Percentiles rank a stretch among this genome's conserved stretches.
phyloP scores from a whole-genome alignment of 2,797 vertebrate species.

The Macropus fuliginosus region DNA sequence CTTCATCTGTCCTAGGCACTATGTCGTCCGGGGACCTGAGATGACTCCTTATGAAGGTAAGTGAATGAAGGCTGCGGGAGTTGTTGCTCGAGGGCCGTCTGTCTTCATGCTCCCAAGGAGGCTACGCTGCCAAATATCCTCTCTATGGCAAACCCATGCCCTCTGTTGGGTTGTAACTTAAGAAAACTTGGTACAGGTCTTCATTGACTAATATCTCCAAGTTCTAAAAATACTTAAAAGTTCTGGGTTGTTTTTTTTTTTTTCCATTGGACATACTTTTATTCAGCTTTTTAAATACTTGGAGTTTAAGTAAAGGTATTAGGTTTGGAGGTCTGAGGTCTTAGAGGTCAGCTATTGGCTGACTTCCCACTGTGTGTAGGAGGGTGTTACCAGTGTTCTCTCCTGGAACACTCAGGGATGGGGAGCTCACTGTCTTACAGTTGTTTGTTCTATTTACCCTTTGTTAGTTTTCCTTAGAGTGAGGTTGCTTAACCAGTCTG shows the following conservation, averaged over 20 bases:
- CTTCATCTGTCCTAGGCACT: constrained; percentile 89
- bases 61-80: neutral
- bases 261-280: neutral
- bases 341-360: neutral
- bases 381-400: neutral
- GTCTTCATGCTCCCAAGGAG: neutral
- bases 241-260: neutral
- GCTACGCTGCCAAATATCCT: neutral
- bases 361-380: neutral
- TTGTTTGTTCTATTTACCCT: neutral
- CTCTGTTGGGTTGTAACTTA: neutral
- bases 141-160: neutral
- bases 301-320: neutral
- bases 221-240: neutral
- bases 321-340: neutral
- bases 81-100: accelerated
- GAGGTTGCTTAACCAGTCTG: neutral
- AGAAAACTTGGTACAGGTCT: neutral
- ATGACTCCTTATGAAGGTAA: constrained; percentile 97
- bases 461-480: neutral
- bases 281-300: neutral
- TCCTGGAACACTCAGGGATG: neutral
- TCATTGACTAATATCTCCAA: neutral
- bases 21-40: constrained; percentile 97
- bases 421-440: neutral